Conservation (phyloP, 2,797 vertebrate genomes). For the Morus bassanus region DNA sequence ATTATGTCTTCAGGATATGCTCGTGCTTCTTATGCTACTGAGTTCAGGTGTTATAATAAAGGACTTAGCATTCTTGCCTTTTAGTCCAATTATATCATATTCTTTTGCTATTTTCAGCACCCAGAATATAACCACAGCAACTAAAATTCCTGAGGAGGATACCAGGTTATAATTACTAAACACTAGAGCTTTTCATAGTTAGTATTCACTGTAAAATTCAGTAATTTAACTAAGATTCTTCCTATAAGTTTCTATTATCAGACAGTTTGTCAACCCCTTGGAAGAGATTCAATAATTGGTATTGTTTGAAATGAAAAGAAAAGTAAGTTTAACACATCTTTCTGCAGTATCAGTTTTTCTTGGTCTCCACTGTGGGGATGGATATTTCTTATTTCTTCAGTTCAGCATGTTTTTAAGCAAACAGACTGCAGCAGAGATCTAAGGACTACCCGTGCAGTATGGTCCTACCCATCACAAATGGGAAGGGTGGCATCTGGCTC, state of each 20-base stretch:
- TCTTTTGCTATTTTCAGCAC: background rate
- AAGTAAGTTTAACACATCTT: background rate
- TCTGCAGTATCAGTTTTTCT: background rate
- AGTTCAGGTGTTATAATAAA: background rate
- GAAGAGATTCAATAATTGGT: background rate
- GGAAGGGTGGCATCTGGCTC: background rate
- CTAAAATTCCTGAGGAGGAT: background rate
- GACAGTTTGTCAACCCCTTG: background rate
- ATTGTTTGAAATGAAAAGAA: background rate
- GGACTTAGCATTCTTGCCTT: background rate
- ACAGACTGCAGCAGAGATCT: background rate
- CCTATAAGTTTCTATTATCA: background rate
- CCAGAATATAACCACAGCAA: background rate
- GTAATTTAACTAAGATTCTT: background rate
- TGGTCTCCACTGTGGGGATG: background rate
- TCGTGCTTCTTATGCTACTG: background rate
- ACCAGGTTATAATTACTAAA: background rate
- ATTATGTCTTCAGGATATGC: background rate
- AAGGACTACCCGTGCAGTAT: background rate
- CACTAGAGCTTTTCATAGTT: background rate
- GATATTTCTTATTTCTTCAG: background rate
- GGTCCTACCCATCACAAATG: background rate
- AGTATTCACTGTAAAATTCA: background rate
- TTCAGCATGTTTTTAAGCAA: background rate
- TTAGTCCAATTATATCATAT: background rate